Conservation (phyloP, 1,140 invertebrate species). For the Stegodyphus dumicola region DNA sequence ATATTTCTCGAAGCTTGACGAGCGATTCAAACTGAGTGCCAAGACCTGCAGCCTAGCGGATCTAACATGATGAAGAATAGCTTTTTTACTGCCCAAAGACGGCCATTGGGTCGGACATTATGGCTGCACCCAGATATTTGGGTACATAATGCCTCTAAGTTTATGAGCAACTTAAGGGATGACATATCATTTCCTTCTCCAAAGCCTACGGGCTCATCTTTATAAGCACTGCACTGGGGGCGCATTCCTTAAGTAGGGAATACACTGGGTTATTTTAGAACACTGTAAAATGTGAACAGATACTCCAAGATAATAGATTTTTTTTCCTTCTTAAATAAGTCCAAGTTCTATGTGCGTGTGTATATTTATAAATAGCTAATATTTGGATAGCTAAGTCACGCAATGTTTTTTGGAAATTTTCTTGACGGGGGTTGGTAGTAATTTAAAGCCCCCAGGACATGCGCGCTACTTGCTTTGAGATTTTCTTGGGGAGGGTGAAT, state of each 20-base stretch:
- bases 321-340: neutral
- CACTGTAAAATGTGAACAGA: neutral
- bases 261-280: no score
- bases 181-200: constrained; percentile 18
- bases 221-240: constrained; percentile 5
- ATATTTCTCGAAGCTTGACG: constrained; percentile 31
- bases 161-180: constrained; percentile 38
- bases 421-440: no score
- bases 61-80: constrained; percentile 51
- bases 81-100: constrained; percentile 50
- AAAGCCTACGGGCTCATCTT: constrained; percentile 3
- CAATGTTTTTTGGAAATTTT: no score
- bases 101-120: constrained; percentile 50
- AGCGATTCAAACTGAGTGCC: constrained; percentile 14
- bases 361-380: constrained; percentile 17
- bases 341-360: neutral
- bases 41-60: constrained; percentile 41
- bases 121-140: constrained; percentile 49
- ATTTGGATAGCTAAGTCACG: neutral
- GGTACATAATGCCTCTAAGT: constrained; percentile 21
- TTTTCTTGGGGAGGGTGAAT: no score
- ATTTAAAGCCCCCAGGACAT: no score
- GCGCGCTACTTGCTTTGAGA: no score
- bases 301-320: no score
- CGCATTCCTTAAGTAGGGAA: no score